Evolutionary conservation across 2,113 vertebrate genomes (phyloP), one percentile per base, ranked within the genome.

Genomic region (Arizona elegans): DNA sequence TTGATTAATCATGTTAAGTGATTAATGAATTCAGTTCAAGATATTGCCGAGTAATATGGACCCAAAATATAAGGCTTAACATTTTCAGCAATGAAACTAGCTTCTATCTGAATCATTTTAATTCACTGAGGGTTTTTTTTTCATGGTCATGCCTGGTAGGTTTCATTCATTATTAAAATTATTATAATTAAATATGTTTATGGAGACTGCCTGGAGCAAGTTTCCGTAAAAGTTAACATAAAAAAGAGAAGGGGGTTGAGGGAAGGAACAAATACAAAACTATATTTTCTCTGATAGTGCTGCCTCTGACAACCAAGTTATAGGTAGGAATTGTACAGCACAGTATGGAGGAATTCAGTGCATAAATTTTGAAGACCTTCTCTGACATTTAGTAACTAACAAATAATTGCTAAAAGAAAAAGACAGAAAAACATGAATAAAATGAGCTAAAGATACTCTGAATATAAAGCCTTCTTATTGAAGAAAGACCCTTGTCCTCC

Each of bases 371-470:
- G 13, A 93, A 95, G 92, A 24, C 9, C 8, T 90, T 23, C 86
- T 94, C 70, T 89, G 87, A 53, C 19, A 95, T 56, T 86, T 94
- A 87, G 86, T 87, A 95, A 89, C 8, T 75, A 94, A 81, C 3
- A 93, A 89, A 47, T 93, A 90, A 70, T 88, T n/a, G 19, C 90
- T 94, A 91, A 93, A 62, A 93, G 94, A 23, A 91, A 88, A 94
- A 92, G 3, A 88, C 26, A 92, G 70, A 65, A 92, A 94, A 94
- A 90, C 10, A 12, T 86, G 92, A 95, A 86, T 65, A 8, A 89
- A 91, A 19, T 47, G 81, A 92, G 91, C 26, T 50, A 95, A 43
- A 24, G 93, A 92, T 55, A 91, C 15, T 8, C 9, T 52, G 55
- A 9, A 9, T 55, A 89, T 65, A 50, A 92, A 92, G 26, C 7